phyloP scores from a whole-genome alignment of 2,113 vertebrate genomes.

The Boleophthalmus pectinirostris region DNA sequence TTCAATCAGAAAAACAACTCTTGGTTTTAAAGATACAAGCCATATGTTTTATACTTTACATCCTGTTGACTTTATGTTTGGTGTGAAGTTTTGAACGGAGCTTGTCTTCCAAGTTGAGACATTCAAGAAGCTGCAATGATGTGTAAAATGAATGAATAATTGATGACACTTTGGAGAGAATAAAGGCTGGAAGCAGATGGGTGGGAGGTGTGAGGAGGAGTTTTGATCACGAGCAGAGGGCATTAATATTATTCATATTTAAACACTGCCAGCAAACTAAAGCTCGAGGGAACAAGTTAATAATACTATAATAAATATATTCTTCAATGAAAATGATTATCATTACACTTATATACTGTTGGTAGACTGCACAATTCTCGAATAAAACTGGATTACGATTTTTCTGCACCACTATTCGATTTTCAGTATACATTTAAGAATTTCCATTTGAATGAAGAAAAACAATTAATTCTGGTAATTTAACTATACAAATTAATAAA shows the following conservation, averaged over 20 bases:
- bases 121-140: constrained; percentile 19
- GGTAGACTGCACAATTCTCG: no score
- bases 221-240: constrained; percentile 19
- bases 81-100: constrained; percentile 4
- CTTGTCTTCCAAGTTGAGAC: constrained; percentile 17
- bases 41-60: not conserved
- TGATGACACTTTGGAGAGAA: constrained; percentile 23
- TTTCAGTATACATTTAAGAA: no score
- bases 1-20: constrained; percentile 25
- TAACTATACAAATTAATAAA: no score
- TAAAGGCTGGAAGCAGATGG: constrained; percentile 19
- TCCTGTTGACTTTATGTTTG: not conserved
- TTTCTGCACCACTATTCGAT: no score
- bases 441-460: no score
- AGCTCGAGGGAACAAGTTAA: constrained; percentile 19
- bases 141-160: constrained; percentile 34
- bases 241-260: not conserved
- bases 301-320: not conserved
- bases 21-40: not conserved
- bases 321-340: not conserved
- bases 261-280: constrained; percentile 26
- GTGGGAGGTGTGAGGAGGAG: constrained; percentile 13
- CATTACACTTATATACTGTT: not conserved
- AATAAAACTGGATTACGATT: no score
- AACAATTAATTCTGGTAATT: no score